phyloP scores from a whole-genome alignment of 2,888 invertebrate species.

The Dimorphilus gyrociliatus region DNA sequence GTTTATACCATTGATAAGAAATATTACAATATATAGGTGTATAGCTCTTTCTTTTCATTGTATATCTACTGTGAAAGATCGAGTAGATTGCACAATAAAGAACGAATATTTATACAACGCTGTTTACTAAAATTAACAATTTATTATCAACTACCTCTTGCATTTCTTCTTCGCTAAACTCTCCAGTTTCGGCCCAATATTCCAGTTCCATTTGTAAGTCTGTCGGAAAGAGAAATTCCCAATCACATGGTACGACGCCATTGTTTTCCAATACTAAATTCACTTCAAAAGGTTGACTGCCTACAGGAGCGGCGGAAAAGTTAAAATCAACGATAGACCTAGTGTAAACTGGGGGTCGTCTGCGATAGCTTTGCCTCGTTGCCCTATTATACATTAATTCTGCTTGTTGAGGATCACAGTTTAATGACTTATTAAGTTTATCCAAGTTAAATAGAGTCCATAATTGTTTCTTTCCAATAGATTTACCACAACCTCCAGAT shows the following conservation, averaged over 20 bases:
- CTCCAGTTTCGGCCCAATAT: slow-evolving; percentile 37
- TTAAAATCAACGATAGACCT: slow-evolving; percentile 33
- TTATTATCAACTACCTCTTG: too few relatives aligned
- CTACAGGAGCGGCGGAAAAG: slow-evolving; percentile 34
- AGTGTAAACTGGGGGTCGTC: slow-evolving; percentile 24
- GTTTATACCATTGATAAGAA: too few relatives aligned
- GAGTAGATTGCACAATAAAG: too few relatives aligned
- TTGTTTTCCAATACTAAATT: slow-evolving; percentile 33
- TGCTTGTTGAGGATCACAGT: slow-evolving; percentile 27
- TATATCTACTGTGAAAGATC: too few relatives aligned
- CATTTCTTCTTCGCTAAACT: slow-evolving; percentile 31
- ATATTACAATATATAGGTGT: too few relatives aligned
- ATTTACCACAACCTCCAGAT: slow-evolving; percentile 27
- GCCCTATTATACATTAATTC: slow-evolving; percentile 28
- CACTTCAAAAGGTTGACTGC: slow-evolving; percentile 27
- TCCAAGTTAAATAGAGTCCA: slow-evolving; percentile 33
- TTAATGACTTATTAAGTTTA: slow-evolving; percentile 29
- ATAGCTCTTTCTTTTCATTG: too few relatives aligned
- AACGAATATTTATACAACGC: too few relatives aligned
- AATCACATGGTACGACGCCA: slow-evolving; percentile 30
- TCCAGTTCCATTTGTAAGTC: slow-evolving; percentile 34
- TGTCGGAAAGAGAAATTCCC: slow-evolving; percentile 33
- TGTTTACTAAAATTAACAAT: too few relatives aligned
- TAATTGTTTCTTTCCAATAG: slow-evolving; percentile 33
- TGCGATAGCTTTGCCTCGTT: slow-evolving; percentile 23